These are phyloP conservation scores for Alethe diademata DNA, from an alignment of 2,113 vertebrate genomes.

Conservation along the genomic window DNA sequence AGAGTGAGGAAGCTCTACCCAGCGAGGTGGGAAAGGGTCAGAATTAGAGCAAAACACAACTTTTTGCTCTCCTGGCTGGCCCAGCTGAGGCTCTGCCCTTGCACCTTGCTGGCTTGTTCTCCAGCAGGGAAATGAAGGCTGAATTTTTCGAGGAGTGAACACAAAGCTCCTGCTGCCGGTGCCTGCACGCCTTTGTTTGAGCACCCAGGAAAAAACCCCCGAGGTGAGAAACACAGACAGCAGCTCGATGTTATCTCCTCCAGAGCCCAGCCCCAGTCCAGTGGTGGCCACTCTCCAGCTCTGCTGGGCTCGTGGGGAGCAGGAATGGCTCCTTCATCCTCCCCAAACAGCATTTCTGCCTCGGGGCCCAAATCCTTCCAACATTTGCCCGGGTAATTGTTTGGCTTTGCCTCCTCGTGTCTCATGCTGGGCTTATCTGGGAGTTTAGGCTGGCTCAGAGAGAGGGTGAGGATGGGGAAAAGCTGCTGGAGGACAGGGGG, in stretches of 20 bases:
- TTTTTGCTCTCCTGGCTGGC: neutral
- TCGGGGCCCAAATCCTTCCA: conserved; percentile 67
- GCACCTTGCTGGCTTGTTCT: neutral
- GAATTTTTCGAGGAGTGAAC: neutral
- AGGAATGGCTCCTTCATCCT: conserved; percentile 60
- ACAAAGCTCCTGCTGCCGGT: conserved; percentile 62
- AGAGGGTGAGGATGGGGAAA: conserved; percentile 37
- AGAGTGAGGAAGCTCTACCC: accelerated
- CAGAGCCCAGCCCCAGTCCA: conserved; percentile 66
- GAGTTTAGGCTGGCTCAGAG: conserved; percentile 36
- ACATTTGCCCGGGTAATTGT: conserved; percentile 71
- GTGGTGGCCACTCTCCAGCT: conserved; percentile 67
- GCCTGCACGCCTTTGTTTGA: conserved; percentile 67
- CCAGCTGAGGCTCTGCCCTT: neutral
- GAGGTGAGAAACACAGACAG: conserved; percentile 68
- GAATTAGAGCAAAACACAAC: neutral
- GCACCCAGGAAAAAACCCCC: conserved; percentile 56
- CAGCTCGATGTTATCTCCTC: conserved; percentile 70
- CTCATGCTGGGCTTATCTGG: conserved; percentile 51
- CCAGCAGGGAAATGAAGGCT: neutral
- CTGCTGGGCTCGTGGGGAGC: conserved; percentile 3
- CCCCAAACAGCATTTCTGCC: conserved; percentile 69
- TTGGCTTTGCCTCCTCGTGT: conserved; percentile 56
- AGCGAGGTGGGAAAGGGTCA: neutral
- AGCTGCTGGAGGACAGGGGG: neutral